A percentile compares a stretch with the other conserved stretches of the same genome.
Evolutionary conservation across 2,888 invertebrate genomes (phyloP).

Genomic region (Pyrocoelia pectoralis): DNA sequence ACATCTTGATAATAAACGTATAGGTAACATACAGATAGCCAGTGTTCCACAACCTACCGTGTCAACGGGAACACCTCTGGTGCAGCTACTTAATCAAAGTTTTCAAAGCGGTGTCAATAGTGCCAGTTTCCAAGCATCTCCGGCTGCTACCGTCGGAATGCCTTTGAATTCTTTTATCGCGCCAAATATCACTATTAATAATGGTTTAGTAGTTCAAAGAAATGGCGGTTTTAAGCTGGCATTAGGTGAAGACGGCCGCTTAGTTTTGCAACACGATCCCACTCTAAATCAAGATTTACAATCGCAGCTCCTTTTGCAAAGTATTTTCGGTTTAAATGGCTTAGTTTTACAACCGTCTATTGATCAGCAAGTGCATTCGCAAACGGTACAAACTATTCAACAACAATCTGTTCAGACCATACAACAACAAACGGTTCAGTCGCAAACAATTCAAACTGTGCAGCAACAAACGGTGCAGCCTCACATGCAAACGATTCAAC

Average conservation of each 20-base stretch:
- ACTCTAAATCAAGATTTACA: conserved; percentile 64
- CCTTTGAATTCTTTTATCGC: conserved; percentile 37
- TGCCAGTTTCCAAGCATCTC: conserved; percentile 39
- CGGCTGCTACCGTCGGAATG: conserved; percentile 29
- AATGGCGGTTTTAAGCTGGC: conserved; percentile 72
- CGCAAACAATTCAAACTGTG: conserved; percentile 59
- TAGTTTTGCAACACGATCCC: conserved; percentile 72
- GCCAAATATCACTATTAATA: conserved; percentile 58
- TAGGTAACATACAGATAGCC: conserved; percentile 57
- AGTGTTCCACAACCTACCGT: conserved; percentile 53
- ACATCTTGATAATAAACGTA: conserved; percentile 50
- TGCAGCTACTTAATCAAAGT: conserved; percentile 58
- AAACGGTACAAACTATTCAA: conserved; percentile 59
- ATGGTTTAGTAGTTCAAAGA: conserved; percentile 62
- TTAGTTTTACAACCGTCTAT: conserved; percentile 57
- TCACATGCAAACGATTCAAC: conserved; percentile 46
- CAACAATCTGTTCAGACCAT: conserved; percentile 60
- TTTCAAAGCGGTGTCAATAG: conserved; percentile 54
- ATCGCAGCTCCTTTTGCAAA: conserved; percentile 58
- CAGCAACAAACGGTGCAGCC: conserved; percentile 59
- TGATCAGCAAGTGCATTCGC: conserved; percentile 58
- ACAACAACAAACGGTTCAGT: conserved; percentile 58
- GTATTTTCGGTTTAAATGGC: conserved; percentile 57
- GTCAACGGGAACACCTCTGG: conserved; percentile 57
- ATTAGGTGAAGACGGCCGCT: conserved; percentile 72